These are phyloP conservation scores for Drosophila colorata DNA, from an alignment of 2,888 invertebrate species.

Conservation along the genomic window DNA sequence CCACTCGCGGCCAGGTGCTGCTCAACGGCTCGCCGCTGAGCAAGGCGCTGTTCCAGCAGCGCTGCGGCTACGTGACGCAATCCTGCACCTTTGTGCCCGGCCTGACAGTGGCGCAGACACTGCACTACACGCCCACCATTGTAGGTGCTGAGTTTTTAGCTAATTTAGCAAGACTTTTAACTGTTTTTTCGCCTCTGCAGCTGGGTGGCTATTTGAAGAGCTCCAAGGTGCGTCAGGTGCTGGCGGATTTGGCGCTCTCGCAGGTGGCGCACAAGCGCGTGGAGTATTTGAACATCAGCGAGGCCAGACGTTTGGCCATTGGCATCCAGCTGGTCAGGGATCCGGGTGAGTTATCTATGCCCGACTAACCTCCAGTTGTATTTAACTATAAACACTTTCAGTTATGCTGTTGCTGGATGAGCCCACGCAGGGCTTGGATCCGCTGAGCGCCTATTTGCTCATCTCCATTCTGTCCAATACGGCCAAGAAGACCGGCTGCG, in stretches of 20 bases:
- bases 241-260: slow-evolving; percentile 96
- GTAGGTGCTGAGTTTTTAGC: slow-evolving; percentile 84
- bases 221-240: slow-evolving; percentile 95
- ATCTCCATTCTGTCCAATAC: slow-evolving; percentile 96
- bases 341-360: slow-evolving; percentile 88
- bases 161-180: fast-evolving
- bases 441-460: slow-evolving; percentile 96
- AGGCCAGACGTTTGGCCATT: slow-evolving; percentile 94
- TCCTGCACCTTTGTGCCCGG: slow-evolving; percentile 94
- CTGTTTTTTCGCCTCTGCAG: slow-evolving; percentile 83
- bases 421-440: slow-evolving; percentile 97
- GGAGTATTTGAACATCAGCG: slow-evolving; percentile 94
- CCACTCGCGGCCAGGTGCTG: slow-evolving; percentile 94
- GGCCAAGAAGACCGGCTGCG: slow-evolving; percentile 95
- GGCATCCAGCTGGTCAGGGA: slow-evolving; percentile 97
- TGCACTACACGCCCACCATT: slow-evolving; percentile 92
- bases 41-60: slow-evolving; percentile 92
- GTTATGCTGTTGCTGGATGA: slow-evolving; percentile 96
- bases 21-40: slow-evolving; percentile 95
- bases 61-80: slow-evolving; percentile 95
- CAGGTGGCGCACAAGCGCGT: slow-evolving; percentile 95
- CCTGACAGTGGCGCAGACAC: slow-evolving; percentile 94
- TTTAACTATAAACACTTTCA: slow-evolving; percentile 75
- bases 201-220: slow-evolving; percentile 91
- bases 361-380: too few relatives aligned